phyloP scores from a whole-genome alignment of 2,797 vertebrate species.

The Tenualosa thibaudeaui region DNA sequence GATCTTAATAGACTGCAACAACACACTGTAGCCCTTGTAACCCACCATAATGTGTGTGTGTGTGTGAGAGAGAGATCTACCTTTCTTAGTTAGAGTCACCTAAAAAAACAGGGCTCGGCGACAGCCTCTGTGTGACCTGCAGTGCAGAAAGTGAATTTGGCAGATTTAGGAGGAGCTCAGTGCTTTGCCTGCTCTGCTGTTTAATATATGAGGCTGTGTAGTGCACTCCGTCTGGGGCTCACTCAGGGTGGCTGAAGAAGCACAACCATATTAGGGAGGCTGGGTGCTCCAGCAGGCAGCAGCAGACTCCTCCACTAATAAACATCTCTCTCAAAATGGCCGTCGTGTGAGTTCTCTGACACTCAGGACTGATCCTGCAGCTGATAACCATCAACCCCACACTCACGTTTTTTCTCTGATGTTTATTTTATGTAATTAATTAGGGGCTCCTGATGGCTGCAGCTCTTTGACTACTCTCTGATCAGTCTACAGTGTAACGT shows the following conservation, averaged over 20 bases:
- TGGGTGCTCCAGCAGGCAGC: not conserved
- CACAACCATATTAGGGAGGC: not conserved
- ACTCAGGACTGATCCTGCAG: not conserved
- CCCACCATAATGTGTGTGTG: not conserved
- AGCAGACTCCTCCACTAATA: not conserved
- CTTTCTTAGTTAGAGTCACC: not conserved
- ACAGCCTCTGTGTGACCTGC: not conserved
- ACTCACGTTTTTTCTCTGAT: not conserved
- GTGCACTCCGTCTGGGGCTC: not conserved
- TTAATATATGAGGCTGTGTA: not conserved
- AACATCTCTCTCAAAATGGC: constrained; percentile 15
- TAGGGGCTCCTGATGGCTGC: not conserved
- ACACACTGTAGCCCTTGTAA: constrained; percentile 10
- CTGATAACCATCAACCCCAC: not conserved
- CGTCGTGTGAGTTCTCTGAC: not conserved
- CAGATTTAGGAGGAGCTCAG: not conserved
- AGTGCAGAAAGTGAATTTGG: not conserved
- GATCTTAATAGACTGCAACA: constrained; percentile 19
- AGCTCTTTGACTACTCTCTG: not conserved
- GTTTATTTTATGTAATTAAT: not conserved
- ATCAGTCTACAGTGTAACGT: not conserved
- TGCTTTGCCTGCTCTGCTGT: not conserved
- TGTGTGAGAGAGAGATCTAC: not conserved
- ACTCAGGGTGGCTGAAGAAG: not conserved
- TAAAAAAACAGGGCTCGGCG: not conserved